Base-by-base conservation (phyloP, 2,113 vertebrate genomes). In the Cyanoderma ruficeps region DNA sequence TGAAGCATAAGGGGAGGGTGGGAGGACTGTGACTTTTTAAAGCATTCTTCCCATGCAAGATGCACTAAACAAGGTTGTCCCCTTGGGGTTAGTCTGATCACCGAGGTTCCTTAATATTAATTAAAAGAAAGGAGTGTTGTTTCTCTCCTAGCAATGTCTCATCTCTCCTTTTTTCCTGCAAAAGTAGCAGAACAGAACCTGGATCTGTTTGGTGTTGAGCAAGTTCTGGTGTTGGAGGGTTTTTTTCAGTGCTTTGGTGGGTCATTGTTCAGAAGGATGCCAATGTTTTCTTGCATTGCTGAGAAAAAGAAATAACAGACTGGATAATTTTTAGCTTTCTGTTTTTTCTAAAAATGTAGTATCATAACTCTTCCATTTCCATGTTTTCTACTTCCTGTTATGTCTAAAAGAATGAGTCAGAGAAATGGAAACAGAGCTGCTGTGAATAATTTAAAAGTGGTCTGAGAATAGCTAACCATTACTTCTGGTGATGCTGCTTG, bases 381-480 rank as follows among this genome's bases (percentile, higher is more conserved):
- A 87, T 89, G 69, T 94, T 94, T 96, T 95, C 25, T 89, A 78
- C 55, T 65, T 91, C 77, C 59, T 87, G 75, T 95, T 60, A 74
- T 52, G 93, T 89, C 82, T 88, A 84, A 91, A 94, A 95, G 50
- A 86, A 42, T 95, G 94, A 94, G 72, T 90, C 76, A 77, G 39
- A 93, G 87, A 94, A 94, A 93, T 86, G 67, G 72, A 96, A 86
- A 94, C 90, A 90, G 64, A 91, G 85, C 80, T 89, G 53, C 61
- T 86, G 83, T 97, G 90, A 97, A 97, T 97, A 95, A 96, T 95
- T 95, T 94, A 96, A 57, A 84, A 94, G 96, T 94, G 92, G 92
- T 90, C 93, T 93, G 86, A 97, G 93, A 94, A 96, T 96, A 91
- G 93, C 82, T 81, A 93, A 90, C 75, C 85, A 81, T 94, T 93